phyloP scores from a whole-genome alignment of 2,888 invertebrate genomes.

The Drosophila longiperda region DNA sequence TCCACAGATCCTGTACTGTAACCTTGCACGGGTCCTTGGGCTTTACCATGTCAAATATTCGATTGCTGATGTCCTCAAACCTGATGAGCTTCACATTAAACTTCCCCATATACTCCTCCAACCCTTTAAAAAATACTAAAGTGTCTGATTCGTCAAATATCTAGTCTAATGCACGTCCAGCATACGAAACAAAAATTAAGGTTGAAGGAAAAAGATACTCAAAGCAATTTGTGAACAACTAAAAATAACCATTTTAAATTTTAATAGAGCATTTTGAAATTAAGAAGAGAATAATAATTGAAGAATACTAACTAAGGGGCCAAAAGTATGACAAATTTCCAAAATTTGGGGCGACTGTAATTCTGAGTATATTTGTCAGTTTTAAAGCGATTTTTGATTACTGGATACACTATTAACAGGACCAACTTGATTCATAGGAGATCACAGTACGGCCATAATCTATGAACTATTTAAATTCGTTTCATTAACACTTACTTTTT shows the following conservation, averaged over 20 bases:
- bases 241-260: background rate
- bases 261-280: background rate
- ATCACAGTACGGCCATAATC: no score
- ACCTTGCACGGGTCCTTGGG: slow-evolving; percentile 93
- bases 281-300: background rate
- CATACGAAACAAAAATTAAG: slow-evolving; percentile 94
- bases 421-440: background rate
- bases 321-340: background rate
- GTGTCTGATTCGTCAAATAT: slow-evolving; percentile 94
- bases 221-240: background rate
- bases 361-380: background rate
- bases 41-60: slow-evolving; percentile 99
- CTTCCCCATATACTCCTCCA: slow-evolving; percentile 94
- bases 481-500: background rate
- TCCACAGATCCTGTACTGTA: slow-evolving; percentile 93
- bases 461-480: background rate
- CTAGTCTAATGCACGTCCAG: slow-evolving; percentile 95
- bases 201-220: background rate
- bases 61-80: slow-evolving; percentile 98
- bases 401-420: background rate
- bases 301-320: background rate
- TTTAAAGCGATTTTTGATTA: background rate
- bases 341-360: background rate
- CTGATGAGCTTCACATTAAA: slow-evolving; percentile 95
- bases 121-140: slow-evolving; percentile 98